Evolutionary conservation across 1,140 invertebrate species (phyloP), one percentile per base, ranked within the genome.

Genomic region (Drosophila sechellia): DNA sequence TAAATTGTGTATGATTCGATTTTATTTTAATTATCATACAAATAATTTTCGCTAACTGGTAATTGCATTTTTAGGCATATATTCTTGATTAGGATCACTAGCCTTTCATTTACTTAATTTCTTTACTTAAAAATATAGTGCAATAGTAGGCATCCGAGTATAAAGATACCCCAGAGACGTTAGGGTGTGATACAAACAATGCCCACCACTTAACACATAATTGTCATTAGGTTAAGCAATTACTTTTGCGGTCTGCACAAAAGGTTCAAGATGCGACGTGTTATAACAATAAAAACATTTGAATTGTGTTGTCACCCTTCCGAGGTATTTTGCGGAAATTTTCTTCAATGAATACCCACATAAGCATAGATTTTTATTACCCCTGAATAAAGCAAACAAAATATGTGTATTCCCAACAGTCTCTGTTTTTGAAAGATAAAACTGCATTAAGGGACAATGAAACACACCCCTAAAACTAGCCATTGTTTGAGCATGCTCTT

Each of bases 201-300:
- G 60, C 59, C 66, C 68, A 79, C 57, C 65, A 76, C 70, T 86
- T 87, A 71, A 86, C 80, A 86, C 64, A 81, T 87, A 86, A 81
- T 86, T 86, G 79, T 87, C 83, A 86, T 86, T 87, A 86, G 83
- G 81, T 86, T 87, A 81, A 86, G 78, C 83, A 86, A 86, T 86
- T 86, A 86, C 75, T 76, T 81, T 68, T 77, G 71, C 72, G 74
- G 74, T 64, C 42, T 72, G 63, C 42, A 85, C 80, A 86, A 86
- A 63, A 78, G 69, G 57, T 78, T 75, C 49, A 77, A 80, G 81
- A 80, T 83, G 81, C 71, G 83, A 86, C 81, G 81, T 86, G 81
- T 87, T 86, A 86, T 79, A 86, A 86, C 81, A 86, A 86, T 86
- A 86, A 86, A 86, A 87, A 86, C 77, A 86, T 81, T 86, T 74